Base-by-base conservation (phyloP, 2,888 invertebrate species). In the Drosophila sordidapex region DNA sequence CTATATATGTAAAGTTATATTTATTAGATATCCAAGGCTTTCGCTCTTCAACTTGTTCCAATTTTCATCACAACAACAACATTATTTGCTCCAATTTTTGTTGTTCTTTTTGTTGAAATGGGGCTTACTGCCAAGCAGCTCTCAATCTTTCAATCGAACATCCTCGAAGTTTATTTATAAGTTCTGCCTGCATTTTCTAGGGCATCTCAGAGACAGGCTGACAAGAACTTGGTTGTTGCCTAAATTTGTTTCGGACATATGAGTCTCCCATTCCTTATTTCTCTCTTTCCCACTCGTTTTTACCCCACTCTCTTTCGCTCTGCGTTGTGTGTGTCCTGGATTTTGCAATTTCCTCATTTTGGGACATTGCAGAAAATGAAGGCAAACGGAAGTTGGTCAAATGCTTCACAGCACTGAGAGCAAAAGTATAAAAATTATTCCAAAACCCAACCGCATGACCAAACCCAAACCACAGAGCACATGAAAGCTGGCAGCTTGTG, bases 351-450 rank as follows among this genome's bases (percentile, higher is more conserved):
- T 78, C 81, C 80, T 70, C 71, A 64, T 66, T 76, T 70, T 62
- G 31, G 61, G 46, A 60, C 59, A 78, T 52, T 61, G 69, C 64
- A n/a, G 58, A 58, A 53, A 70, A 54, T 60, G 46, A 46, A 53
- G 79, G 61, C 56, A 64, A 77, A 60, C 80, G 77, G 76, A 77
- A 70, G 77, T 75, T 75, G 77, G 76, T 75, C 76, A 75, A 75
- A 77, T 77, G 80, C 62, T 77, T 66, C 48, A 40, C 62, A 76
- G 79, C 56, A 58, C 68, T 27, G 43, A 25, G 54, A 52, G 54
- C n/a, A 71, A 61, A 54, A 60, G 27, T 43, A 29, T 15, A 38
- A 40, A 72, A 66, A 49, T 62, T 75, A 58, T 76, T 48, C 31
- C 29, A 46, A 54, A 69, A 38, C 38, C 48, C 57, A 69, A 68